A percentile compares a stretch with the other conserved stretches of the same genome.
Evolutionary conservation across 1,140 invertebrate species (phyloP).

Genomic region (Chironomus striatipennis): DNA sequence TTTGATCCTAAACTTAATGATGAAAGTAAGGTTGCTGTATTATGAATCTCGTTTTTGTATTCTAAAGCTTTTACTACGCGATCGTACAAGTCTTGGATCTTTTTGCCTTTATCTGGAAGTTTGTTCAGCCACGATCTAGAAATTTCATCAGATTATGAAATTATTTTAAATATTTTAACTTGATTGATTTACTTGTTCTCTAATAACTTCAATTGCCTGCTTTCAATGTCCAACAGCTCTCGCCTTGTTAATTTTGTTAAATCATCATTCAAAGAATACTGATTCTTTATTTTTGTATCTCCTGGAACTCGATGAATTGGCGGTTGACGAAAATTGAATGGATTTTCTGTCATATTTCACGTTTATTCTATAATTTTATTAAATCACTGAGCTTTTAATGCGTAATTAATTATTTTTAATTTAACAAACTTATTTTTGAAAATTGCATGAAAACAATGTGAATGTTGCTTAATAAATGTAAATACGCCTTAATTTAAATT

Average conservation of each 20-base stretch:
- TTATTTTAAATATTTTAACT: not conserved
- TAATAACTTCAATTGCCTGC: not conserved
- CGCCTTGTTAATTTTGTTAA: not conserved
- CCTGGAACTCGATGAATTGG: not conserved
- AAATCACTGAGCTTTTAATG: no score
- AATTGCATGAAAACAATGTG: no score
- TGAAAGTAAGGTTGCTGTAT: conserved; percentile 48
- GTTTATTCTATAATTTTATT: no score
- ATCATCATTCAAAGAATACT: not conserved
- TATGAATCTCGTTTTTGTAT: conserved; percentile 47
- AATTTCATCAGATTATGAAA: not conserved
- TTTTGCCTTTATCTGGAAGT: conserved; percentile 59
- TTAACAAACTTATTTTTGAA: no score
- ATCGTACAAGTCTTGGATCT: conserved; percentile 47
- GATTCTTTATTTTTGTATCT: not conserved
- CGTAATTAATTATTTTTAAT: no score
- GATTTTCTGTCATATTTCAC: no score
- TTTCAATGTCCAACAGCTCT: not conserved
- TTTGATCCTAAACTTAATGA: conserved; percentile 49
- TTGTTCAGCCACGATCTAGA: conserved; percentile 38
- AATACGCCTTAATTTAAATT: no score
- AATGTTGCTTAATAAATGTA: no score
- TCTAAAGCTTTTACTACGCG: conserved; percentile 48
- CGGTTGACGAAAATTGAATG: no score
- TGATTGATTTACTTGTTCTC: not conserved